Percentiles rank a stretch among this genome's conserved stretches.
phyloP scores from a whole-genome alignment of 2,113 vertebrate genomes.

The Brienomyrus brachyistius region DNA sequence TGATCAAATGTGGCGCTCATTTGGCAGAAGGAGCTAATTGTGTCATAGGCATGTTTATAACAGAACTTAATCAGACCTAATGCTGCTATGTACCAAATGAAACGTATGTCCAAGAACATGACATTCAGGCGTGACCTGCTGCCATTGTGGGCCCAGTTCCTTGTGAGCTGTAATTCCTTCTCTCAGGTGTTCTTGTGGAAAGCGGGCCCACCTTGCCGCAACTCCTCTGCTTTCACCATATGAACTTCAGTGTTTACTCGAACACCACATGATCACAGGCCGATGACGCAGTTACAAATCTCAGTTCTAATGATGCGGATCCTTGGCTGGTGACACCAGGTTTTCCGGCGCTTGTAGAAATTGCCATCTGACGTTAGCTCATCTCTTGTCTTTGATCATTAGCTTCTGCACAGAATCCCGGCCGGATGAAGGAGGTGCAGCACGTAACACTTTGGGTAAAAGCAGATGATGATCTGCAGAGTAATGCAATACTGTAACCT shows the following conservation, averaged over 20 bases:
- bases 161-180: background rate
- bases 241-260: slow-evolving; percentile 1
- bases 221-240: background rate
- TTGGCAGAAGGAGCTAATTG: background rate
- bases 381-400: background rate
- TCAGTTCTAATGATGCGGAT: background rate
- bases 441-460: background rate
- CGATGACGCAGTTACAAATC: background rate
- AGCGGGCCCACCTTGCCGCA: background rate
- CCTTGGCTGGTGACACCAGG: background rate
- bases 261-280: background rate
- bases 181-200: background rate
- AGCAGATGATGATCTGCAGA: background rate
- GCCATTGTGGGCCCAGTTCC: background rate
- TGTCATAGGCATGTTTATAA: background rate
- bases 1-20: background rate
- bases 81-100: background rate
- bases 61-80: background rate
- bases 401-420: background rate
- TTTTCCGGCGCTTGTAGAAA: background rate
- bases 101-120: background rate
- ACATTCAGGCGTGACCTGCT: background rate
- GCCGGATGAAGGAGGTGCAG: background rate
- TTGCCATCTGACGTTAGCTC: background rate
- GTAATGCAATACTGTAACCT: background rate